These are phyloP conservation scores for Laupala kohalensis DNA, from an alignment of 1,140 invertebrate genomes.

Conservation along the genomic window DNA sequence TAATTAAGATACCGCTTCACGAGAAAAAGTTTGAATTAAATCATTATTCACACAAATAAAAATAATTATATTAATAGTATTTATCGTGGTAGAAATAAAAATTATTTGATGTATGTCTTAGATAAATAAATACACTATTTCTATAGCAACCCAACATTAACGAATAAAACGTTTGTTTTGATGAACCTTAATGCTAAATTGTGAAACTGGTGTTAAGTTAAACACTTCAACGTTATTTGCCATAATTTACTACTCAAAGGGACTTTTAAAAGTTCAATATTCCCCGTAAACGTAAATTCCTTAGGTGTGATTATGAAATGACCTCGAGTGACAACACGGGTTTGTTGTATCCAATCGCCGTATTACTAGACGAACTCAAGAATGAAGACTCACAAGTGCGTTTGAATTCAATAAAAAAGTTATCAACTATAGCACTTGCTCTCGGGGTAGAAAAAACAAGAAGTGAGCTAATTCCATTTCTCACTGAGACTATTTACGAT, in stretches of 20 bases:
- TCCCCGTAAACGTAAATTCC: neutral
- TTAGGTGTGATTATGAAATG: neutral
- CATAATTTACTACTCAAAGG: neutral
- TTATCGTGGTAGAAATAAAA: too few species aligned
- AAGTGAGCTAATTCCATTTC: conserved; percentile 92
- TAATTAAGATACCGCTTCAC: too few species aligned
- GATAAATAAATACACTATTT: neutral
- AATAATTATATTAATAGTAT: too few species aligned
- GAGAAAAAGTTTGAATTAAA: too few species aligned
- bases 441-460: conserved; percentile 93
- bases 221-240: neutral
- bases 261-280: neutral
- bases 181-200: neutral
- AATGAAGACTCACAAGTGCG: conserved; percentile 55
- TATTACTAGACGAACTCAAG: neutral
- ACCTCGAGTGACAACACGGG: neutral
- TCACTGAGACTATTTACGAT: conserved; percentile 99
- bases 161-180: neutral
- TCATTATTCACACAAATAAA: too few species aligned
- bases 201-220: neutral
- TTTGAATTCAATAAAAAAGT: conserved; percentile 96
- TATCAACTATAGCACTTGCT: conserved; percentile 96
- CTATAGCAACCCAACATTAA: neutral
- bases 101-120: too few species aligned
- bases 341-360: neutral